These are phyloP conservation scores for Phalacrocorax pelagicus DNA, from an alignment of 2,113 vertebrate genomes.

Conservation along the genomic window DNA sequence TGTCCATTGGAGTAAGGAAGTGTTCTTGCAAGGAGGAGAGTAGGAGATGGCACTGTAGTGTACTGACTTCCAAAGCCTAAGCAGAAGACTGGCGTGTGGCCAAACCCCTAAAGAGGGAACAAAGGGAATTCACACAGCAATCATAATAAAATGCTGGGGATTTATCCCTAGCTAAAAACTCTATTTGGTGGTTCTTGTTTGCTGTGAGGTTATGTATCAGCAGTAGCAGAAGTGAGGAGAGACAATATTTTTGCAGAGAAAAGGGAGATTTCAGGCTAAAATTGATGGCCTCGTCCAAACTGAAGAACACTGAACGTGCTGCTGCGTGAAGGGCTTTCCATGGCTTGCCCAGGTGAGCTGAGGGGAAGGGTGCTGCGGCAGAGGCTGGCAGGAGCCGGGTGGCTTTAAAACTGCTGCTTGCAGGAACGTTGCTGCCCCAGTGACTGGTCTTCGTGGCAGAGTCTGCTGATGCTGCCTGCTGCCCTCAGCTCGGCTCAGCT, in stretches of 20 bases:
- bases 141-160: background rate
- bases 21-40: background rate
- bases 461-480: background rate
- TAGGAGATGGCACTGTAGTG: background rate
- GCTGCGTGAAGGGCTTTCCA: background rate
- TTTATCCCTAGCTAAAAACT: background rate
- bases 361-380: background rate
- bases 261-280: background rate
- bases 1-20: background rate
- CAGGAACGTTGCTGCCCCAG: background rate
- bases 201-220: background rate
- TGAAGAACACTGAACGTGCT: fast-evolving
- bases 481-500: background rate
- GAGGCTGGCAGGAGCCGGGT: background rate
- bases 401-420: background rate
- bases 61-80: background rate
- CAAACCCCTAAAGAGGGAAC: background rate
- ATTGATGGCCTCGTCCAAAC: background rate
- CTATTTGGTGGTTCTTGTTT: background rate
- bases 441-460: background rate
- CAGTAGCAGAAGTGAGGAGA: background rate
- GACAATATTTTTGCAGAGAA: background rate
- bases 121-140: background rate
- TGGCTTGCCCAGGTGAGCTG: background rate
- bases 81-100: background rate